Conservation (phyloP, 1,140 invertebrate genomes). For the Nephotettix cincticeps region DNA sequence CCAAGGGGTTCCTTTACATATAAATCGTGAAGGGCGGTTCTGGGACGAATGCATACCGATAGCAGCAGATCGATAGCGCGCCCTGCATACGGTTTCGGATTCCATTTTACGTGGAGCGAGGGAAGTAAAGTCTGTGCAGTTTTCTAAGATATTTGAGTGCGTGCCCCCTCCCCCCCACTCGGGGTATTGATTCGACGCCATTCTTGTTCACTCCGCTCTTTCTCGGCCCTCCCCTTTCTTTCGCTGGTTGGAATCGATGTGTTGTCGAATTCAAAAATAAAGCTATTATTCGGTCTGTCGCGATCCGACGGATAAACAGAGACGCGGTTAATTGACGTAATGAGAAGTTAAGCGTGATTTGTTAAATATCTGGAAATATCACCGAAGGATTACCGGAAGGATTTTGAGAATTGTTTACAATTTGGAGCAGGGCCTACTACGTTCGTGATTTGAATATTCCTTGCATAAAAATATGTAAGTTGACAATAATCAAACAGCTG, state of each 20-base stretch:
- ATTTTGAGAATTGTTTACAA: no score
- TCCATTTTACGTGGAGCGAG: background rate
- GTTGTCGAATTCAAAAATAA: slow-evolving; percentile 1
- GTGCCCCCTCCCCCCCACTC: background rate
- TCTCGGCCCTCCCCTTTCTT: background rate
- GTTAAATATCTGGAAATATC: no score
- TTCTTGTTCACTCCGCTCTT: background rate
- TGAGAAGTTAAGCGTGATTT: no score
- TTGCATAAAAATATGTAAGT: no score
- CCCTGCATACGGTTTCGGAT: background rate
- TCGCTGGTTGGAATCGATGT: background rate
- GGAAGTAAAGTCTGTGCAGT: background rate
- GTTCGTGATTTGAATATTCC: no score
- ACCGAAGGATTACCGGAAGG: no score
- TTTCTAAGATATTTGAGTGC: slow-evolving; percentile 12
- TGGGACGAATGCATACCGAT: background rate
- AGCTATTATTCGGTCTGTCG: background rate
- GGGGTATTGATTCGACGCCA: background rate
- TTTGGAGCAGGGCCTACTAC: no score
- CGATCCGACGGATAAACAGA: background rate
- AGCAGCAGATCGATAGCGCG: background rate
- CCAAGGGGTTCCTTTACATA: no score
- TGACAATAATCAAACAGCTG: no score
- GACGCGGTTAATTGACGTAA: no score
- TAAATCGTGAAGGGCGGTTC: no score